Percentiles rank a stretch among this genome's conserved stretches.
phyloP scores from a whole-genome alignment of 1,140 invertebrate species.

The Meloidogyne chitwoodi region DNA sequence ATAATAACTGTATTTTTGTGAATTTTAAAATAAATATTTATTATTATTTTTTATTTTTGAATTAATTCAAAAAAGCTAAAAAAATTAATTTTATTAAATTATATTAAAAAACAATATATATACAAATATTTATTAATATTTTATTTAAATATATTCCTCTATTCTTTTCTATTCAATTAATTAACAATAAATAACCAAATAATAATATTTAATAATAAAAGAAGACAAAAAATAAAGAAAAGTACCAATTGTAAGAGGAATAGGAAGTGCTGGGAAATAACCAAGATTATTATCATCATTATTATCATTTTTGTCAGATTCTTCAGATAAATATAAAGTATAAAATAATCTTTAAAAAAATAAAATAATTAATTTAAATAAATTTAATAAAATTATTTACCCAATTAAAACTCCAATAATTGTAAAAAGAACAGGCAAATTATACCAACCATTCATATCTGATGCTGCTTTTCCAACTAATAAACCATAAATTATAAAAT shows the following conservation, averaged over 20 bases:
- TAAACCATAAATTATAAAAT: not conserved
- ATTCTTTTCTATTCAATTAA: not conserved
- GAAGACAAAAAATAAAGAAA: not conserved
- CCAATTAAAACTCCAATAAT: not conserved
- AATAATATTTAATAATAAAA: not conserved
- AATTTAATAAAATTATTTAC: not conserved
- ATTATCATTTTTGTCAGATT: not conserved
- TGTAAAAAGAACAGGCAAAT: not conserved
- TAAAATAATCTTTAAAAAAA: not conserved
- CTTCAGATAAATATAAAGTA: not conserved
- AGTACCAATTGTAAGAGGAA: not conserved
- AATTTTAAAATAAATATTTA: no score
- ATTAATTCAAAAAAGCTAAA: no score
- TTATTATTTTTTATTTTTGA: no score
- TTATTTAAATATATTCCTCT: no score
- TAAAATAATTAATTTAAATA: not conserved
- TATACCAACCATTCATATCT: not conserved
- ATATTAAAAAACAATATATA: no score
- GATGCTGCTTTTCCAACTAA: not conserved
- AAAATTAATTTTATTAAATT: no score
- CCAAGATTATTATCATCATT: not conserved
- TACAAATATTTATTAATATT: no score
- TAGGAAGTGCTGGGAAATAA: not conserved
- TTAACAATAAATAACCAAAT: no score
- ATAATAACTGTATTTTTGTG: no score